Evolutionary conservation across 2,797 vertebrate species (phyloP).

Genomic region (Psittacula derbiana): DNA sequence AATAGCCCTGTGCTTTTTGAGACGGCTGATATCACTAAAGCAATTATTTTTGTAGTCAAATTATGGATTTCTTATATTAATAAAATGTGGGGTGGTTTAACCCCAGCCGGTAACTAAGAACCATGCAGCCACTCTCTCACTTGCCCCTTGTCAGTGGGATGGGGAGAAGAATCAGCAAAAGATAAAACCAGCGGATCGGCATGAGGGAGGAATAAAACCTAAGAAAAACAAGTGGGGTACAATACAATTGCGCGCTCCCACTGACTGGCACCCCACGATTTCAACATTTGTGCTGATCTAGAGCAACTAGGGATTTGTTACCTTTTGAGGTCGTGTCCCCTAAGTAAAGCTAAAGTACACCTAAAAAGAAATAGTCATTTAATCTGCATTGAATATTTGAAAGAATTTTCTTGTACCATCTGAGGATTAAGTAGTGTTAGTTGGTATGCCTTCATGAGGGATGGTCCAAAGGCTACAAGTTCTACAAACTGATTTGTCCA

Average conservation of each 20-base stretch:
- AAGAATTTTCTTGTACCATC: neutral
- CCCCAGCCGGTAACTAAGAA: neutral
- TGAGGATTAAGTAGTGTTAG: neutral
- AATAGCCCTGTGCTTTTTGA: neutral
- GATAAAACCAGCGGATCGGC: neutral
- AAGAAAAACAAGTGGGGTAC: neutral
- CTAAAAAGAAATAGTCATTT: neutral
- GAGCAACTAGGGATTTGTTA: neutral
- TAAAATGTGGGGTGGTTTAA: neutral
- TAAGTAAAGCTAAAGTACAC: neutral
- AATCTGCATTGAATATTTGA: neutral
- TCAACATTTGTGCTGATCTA: neutral
- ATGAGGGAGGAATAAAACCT: neutral
- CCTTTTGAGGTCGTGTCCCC: neutral
- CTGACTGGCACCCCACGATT: neutral
- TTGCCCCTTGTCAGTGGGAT: neutral
- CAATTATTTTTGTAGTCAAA: slow-evolving; percentile 30
- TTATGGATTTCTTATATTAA: neutral
- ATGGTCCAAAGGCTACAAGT: neutral
- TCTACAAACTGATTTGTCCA: neutral
- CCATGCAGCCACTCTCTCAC: neutral
- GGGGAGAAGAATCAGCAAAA: neutral
- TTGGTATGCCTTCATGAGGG: neutral
- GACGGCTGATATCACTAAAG: neutral
- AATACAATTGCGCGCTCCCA: neutral